These are phyloP conservation scores for Genyomyrus donnyi DNA, from an alignment of 2,113 vertebrate genomes.

Conservation along the genomic window DNA sequence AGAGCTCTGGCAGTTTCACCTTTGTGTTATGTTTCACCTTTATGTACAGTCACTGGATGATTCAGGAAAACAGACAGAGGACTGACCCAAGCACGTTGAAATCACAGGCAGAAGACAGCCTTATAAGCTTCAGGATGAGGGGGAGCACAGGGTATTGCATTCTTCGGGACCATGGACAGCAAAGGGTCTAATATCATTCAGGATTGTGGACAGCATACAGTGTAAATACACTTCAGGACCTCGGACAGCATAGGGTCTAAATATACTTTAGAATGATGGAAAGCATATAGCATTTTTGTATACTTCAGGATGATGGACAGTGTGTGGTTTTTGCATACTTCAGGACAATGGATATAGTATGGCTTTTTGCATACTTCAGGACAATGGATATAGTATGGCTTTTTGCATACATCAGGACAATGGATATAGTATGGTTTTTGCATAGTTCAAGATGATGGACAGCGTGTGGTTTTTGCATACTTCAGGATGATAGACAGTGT, in stretches of 20 bases:
- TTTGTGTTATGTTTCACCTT: neutral
- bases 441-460: neutral
- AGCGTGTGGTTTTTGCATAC: neutral
- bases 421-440: neutral
- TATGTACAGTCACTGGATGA: neutral
- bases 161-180: neutral
- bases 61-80: neutral
- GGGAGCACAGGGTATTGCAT: neutral
- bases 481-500: neutral
- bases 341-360: neutral
- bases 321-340: neutral
- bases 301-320: neutral
- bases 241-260: neutral
- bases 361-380: neutral
- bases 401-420: neutral
- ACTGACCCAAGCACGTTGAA: neutral
- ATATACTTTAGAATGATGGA: neutral
- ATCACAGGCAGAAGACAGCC: neutral
- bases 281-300: neutral
- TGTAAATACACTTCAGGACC: neutral
- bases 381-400: neutral
- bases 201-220: neutral
- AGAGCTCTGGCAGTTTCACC: neutral
- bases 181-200: neutral
- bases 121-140: neutral